These are phyloP conservation scores for Marmota flaviventris DNA, from an alignment of 2,113 vertebrate genomes.

Conservation along the genomic window DNA sequence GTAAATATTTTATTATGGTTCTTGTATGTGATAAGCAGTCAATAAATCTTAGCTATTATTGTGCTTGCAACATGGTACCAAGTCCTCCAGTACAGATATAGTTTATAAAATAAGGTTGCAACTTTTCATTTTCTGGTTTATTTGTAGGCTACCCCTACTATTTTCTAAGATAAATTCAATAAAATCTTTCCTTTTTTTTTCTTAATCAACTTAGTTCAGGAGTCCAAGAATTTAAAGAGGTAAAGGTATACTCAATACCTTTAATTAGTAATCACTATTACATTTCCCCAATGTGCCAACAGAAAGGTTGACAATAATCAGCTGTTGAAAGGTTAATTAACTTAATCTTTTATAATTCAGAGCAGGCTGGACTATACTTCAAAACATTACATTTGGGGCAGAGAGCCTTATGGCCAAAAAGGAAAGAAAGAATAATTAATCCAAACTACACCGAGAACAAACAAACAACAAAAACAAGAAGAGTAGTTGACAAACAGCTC, in stretches of 20 bases:
- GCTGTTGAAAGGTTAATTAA: slow-evolving; percentile 79
- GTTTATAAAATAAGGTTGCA: slow-evolving; percentile 41
- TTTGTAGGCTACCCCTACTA: background rate
- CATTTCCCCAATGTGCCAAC: slow-evolving; percentile 69
- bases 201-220: slow-evolving; percentile 71
- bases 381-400: slow-evolving; percentile 50
- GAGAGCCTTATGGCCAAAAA: background rate
- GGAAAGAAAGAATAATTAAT: slow-evolving; percentile 36
- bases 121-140: background rate
- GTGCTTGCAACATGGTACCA: background rate
- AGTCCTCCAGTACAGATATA: slow-evolving; percentile 3
- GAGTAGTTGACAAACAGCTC: background rate
- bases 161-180: slow-evolving; percentile 63
- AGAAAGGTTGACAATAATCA: slow-evolving; percentile 80
- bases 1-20: background rate
- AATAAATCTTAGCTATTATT: slow-evolving; percentile 11
- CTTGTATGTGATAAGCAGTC: background rate
- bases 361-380: slow-evolving; percentile 49
- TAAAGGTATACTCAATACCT: slow-evolving; percentile 69
- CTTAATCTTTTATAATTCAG: slow-evolving; percentile 73
- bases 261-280: slow-evolving; percentile 79
- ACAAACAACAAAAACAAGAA: background rate
- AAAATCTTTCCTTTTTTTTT: slow-evolving; percentile 4
- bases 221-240: slow-evolving; percentile 67
- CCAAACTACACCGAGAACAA: slow-evolving; percentile 41